Evolutionary conservation across 1,140 invertebrate species (phyloP), one percentile per base, ranked within the genome.

Genomic region (Portunus trituberculatus): DNA sequence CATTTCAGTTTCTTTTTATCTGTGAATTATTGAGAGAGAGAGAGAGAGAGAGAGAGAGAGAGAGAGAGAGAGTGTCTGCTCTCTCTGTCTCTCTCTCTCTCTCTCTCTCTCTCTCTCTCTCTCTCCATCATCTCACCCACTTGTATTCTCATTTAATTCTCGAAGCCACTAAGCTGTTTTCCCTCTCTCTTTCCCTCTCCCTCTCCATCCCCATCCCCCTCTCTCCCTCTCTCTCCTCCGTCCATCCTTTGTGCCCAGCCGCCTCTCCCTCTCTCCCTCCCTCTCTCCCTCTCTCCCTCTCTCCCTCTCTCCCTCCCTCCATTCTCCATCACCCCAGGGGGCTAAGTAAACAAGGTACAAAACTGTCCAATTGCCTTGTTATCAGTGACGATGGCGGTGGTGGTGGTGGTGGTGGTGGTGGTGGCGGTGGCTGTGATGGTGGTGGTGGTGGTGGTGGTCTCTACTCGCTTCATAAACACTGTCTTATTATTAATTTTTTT

Each of bases 251-350:
- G 29, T 39, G 67, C 76, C 31, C 29, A 32, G 67, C 48, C 76
- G 67, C 82, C 83, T 45, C 4, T 76, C 28, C 39, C 67, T 32
- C 31, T 7, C 39, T 39, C n/a, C 45, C 83, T 92, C 59, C 67
- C 67, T 92, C 76, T 76, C 91, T 45, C 46, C 59, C 83, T 59
- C 90, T 59, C 87, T 48, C 16, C 87, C 32, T 39, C 83, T 45
- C 4, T 76, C 28, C 39, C 67, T 32, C 31, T 7, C 39, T 46
- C 46, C 67, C 83, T 59, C 90, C 6, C 88, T n/a, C 93, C 52
- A 94, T 94, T 94, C 93, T 94, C 20, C 59, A 39, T 59, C 93
- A 31, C 93, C 32, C 87, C 93, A 83, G 93, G 93, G 67, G 93
- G 89, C 88, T 94, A 94, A 89, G 93, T 94, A 94, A 94, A 94